Conservation (phyloP, 2,888 invertebrate species). For the Agonopterix subpropinquella region DNA sequence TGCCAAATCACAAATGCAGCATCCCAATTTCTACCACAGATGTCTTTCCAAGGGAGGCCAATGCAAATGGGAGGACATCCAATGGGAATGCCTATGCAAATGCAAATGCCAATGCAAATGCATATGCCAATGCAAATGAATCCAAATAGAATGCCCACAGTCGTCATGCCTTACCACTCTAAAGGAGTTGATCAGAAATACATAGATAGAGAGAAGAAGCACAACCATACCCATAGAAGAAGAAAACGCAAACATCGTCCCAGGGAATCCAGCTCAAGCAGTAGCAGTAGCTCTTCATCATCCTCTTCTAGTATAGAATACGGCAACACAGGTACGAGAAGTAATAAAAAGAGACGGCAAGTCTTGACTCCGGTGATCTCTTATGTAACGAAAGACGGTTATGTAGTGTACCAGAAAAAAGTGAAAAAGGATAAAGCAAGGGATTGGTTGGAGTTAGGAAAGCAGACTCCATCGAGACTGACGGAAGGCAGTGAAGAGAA, state of each 20-base stretch:
- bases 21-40: slow-evolving; percentile 7
- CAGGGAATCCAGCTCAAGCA: background rate
- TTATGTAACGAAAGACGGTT: slow-evolving; percentile 56
- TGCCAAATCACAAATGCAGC: background rate
- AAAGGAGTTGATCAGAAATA: slow-evolving; percentile 18
- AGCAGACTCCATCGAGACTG: background rate
- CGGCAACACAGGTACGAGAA: no score
- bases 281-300: background rate
- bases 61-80: slow-evolving; percentile 12
- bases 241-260: background rate
- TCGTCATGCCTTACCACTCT: slow-evolving; percentile 53
- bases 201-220: slow-evolving; percentile 21
- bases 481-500: background rate
- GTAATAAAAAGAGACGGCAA: slow-evolving; percentile 25
- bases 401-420: slow-evolving; percentile 59
- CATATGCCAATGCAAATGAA: slow-evolving; percentile 13
- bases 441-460: slow-evolving; percentile 44
- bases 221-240: slow-evolving; percentile 15
- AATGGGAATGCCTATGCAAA: slow-evolving; percentile 17
- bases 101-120: slow-evolving; percentile 20
- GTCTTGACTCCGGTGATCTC: slow-evolving; percentile 60
- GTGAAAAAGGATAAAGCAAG: slow-evolving; percentile 51
- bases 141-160: slow-evolving; percentile 38
- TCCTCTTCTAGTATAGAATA: slow-evolving; percentile 6
- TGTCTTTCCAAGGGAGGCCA: slow-evolving; percentile 3